Conservation (phyloP, 2,888 invertebrate genomes). For the Sepioteuthis lessoniana region DNA sequence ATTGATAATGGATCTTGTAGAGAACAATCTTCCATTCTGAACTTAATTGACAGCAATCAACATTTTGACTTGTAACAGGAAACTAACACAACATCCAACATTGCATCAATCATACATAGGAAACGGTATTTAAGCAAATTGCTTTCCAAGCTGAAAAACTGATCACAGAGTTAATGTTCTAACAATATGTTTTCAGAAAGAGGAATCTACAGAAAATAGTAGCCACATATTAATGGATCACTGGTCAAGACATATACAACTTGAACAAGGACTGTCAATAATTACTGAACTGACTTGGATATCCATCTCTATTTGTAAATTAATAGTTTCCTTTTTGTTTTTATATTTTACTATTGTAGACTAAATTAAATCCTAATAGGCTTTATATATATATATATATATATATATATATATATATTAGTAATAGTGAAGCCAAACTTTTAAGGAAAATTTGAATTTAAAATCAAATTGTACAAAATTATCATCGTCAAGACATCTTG, state of each 20-base stretch:
- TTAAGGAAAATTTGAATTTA: too few relatives aligned
- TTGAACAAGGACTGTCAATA: neutral
- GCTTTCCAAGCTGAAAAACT: neutral
- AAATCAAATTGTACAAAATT: too few relatives aligned
- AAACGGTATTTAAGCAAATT: neutral
- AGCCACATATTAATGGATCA: neutral
- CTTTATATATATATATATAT: neutral
- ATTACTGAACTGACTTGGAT: neutral
- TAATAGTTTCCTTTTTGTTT: neutral
- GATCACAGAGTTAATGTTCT: neutral
- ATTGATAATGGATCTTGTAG: neutral
- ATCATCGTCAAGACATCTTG: too few relatives aligned
- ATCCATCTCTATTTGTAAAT: neutral
- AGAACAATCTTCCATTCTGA: neutral
- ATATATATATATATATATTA: neutral
- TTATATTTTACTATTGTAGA: too few relatives aligned
- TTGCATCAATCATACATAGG: neutral
- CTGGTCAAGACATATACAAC: neutral
- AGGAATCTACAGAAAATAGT: neutral
- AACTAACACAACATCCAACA: neutral
- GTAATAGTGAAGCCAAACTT: too few relatives aligned
- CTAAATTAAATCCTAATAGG: neutral
- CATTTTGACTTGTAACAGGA: neutral
- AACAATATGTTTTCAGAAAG: neutral
- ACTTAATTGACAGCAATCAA: slow-evolving; percentile 33